Evolutionary conservation across 92 coral and sea anemone genomes (phyloP), one percentile per base, ranked within the genome.

Genomic region (Isaurus tuberculatus): DNA sequence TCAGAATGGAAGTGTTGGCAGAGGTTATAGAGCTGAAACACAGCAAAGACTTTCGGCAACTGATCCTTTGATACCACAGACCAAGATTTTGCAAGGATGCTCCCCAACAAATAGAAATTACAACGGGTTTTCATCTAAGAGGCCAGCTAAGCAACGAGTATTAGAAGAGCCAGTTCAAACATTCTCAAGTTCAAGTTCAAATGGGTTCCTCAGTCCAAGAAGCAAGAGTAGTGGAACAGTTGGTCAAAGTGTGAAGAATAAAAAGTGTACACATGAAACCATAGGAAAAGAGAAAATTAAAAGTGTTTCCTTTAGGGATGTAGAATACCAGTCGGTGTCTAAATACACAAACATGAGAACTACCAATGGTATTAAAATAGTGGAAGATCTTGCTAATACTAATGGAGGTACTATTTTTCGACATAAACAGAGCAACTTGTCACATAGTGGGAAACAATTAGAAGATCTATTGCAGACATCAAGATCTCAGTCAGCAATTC

Each of bases 391-490:
- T 19, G 27, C 11, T 32, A 26, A 57, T 17, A 8, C 26, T 25
- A 32, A 58, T 1, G 49, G 46, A 2, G 11, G 26, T 57, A 22
- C n/a, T 15, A 55, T 26, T 17, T 31, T 33, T 9, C 34, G 70
- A 23, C 46, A 57, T 23, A 77, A 55, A 27, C 82, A 77, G 49
- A 77, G 82, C 70, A 77, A 77, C 82, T 40, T 77, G 68, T 77
- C 82, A 58, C 22, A 57, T 28, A 77, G 82, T 55, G 82, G 82
- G 17, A 55, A 77, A 23, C 33, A 53, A 27, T 34, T 77, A 36
- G 82, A 77, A 58, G 82, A 77, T 0, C 53, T 77, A n/a, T 64
- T 77, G 36, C 51, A 33, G 43, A 11, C 20, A 55, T 77, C 82
- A 34, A 58, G 81, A 22, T 75, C 69, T 11, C 33, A 31, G 16